Evolutionary conservation across 1,140 invertebrate genomes (phyloP).

Genomic region (Melanaphis sacchari): DNA sequence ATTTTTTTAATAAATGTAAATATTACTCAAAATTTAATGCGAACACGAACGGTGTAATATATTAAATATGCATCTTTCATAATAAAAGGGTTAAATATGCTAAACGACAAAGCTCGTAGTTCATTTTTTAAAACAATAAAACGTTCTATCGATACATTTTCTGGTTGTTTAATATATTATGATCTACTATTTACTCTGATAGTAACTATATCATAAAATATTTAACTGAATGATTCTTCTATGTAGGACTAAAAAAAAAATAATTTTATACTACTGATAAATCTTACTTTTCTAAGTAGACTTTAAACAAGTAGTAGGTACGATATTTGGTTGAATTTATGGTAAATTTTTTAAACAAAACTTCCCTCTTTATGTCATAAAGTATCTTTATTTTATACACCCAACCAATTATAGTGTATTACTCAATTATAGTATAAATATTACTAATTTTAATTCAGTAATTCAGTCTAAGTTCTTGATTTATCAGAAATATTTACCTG

Average conservation of each 20-base stretch:
- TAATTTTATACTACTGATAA: not conserved
- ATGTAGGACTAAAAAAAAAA: not conserved
- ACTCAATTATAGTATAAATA: not conserved
- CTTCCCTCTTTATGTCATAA: not conserved
- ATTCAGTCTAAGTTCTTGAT: not conserved
- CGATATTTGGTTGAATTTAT: too few relatives aligned
- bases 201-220: not conserved
- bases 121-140: not conserved
- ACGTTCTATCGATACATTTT: not conserved
- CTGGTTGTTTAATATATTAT: not conserved
- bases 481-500: not conserved
- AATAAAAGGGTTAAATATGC: not conserved
- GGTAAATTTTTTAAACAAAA: not conserved
- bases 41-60: constrained; percentile 24
- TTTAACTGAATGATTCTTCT: not conserved
- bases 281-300: not conserved
- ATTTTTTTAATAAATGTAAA: constrained; percentile 36
- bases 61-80: not conserved
- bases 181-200: not conserved
- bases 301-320: not conserved
- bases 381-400: too few relatives aligned
- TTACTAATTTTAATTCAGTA: not conserved
- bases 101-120: not conserved
- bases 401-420: not conserved
- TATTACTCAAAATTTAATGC: constrained; percentile 7